These are phyloP conservation scores for Drosophila borborema DNA, from an alignment of 2,888 invertebrate genomes.

Conservation along the genomic window DNA sequence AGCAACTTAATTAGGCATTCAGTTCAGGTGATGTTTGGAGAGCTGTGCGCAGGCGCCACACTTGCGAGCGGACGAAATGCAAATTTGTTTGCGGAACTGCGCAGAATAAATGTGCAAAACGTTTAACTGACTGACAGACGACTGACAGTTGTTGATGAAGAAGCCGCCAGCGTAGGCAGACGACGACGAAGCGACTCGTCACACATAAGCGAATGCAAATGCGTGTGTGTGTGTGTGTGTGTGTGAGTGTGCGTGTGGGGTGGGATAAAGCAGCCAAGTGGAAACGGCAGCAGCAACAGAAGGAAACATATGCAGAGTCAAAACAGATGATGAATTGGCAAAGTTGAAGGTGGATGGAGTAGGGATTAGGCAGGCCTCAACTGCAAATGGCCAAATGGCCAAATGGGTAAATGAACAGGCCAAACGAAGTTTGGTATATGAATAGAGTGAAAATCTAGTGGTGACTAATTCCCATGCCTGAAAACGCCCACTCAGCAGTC, in stretches of 20 bases:
- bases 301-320: constrained; percentile 63
- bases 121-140: constrained; percentile 45
- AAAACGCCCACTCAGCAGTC: constrained; percentile 43
- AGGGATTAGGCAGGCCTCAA: not conserved
- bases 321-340: constrained; percentile 72
- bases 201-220: constrained; percentile 16
- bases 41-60: constrained; percentile 70
- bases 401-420: constrained; percentile 15
- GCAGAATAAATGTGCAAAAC: constrained; percentile 46
- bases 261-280: constrained; percentile 40
- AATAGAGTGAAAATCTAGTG: constrained; percentile 28
- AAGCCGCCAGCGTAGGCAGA: constrained; percentile 28
- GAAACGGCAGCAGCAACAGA: constrained; percentile 37
- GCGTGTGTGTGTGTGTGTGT: not conserved
- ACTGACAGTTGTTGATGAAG: constrained; percentile 70
- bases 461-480: constrained; percentile 59
- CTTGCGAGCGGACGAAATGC: constrained; percentile 57
- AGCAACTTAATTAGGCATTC: constrained; percentile 74
- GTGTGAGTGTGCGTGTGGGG: constrained; percentile 3
- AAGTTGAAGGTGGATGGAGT: constrained; percentile 17
- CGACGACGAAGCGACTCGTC: constrained; percentile 13
- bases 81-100: constrained; percentile 54
- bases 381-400: not conserved
- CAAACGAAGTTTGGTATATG: constrained; percentile 35
- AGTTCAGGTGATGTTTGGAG: constrained; percentile 34